Conservation (phyloP, 2,888 invertebrate species). For the Melipona beecheii region DNA sequence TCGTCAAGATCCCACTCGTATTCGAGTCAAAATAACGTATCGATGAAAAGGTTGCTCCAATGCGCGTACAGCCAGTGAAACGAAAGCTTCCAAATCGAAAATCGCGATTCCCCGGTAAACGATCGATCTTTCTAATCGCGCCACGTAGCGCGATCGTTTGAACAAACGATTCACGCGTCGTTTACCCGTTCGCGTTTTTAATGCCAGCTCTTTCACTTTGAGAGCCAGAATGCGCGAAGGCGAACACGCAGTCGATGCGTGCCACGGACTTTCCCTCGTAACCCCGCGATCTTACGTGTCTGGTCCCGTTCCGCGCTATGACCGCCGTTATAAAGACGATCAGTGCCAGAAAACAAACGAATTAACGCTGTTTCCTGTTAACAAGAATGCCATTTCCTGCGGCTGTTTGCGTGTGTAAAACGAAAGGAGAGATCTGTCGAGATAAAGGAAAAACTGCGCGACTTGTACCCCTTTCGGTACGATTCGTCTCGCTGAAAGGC, state of each 20-base stretch:
- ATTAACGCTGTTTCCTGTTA: slow-evolving; percentile 14
- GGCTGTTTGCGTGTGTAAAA: not conserved
- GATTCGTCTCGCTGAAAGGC: no score
- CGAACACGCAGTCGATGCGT: slow-evolving; percentile 76
- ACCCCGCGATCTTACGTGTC: slow-evolving; percentile 74
- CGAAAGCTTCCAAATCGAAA: not conserved
- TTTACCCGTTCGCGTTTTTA: slow-evolving; percentile 59
- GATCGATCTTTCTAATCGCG: not conserved
- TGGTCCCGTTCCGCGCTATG: slow-evolving; percentile 54
- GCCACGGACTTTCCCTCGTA: slow-evolving; percentile 78
- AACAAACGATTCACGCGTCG: slow-evolving; percentile 26
- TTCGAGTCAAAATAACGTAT: no score
- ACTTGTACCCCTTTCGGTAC: no score
- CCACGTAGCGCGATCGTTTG: not conserved
- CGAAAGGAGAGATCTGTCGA: slow-evolving; percentile 15
- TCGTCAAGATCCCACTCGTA: no score
- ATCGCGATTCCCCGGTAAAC: not conserved
- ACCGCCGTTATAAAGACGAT: slow-evolving; percentile 37
- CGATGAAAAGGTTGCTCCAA: not conserved
- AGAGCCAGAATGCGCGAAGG: slow-evolving; percentile 80
- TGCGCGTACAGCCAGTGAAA: no score
- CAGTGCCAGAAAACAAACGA: slow-evolving; percentile 42
- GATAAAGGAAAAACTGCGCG: slow-evolving; percentile 6
- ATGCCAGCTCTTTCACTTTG: slow-evolving; percentile 78
- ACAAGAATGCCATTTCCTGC: not conserved